phyloP scores from a whole-genome alignment of 1,140 invertebrate species.

The Alviniconcha marisindica region DNA sequence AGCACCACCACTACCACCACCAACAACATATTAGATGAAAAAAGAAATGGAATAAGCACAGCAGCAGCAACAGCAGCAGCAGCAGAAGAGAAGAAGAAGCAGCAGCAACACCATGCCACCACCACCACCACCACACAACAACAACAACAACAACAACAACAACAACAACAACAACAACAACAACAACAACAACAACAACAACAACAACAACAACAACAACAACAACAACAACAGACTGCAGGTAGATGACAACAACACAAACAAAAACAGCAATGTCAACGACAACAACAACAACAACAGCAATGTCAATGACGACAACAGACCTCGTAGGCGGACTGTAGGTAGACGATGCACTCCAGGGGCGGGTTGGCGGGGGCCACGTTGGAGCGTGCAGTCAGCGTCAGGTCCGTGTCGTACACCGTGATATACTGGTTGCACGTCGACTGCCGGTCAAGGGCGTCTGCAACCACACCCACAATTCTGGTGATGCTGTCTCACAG shows the following conservation, averaged over 20 bases:
- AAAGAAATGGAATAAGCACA: too few species aligned
- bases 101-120: too few species aligned
- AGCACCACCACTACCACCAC: too few species aligned
- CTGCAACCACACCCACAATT: constrained; percentile 52
- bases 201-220: background rate
- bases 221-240: background rate
- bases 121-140: too few species aligned
- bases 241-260: too few species aligned
- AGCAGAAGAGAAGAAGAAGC: too few species aligned
- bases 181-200: background rate
- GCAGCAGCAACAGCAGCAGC: too few species aligned
- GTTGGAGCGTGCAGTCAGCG: constrained; percentile 50
- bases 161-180: background rate
- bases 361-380: constrained; percentile 55
- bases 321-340: constrained; percentile 54
- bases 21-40: too few species aligned
- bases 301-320: background rate
- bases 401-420: constrained; percentile 55
- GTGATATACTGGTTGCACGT: constrained; percentile 49
- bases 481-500: too few species aligned
- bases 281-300: background rate
- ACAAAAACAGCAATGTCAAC: background rate
- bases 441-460: constrained; percentile 51
- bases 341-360: constrained; percentile 46
- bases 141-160: background rate